These are phyloP conservation scores for Morone saxatilis DNA, from an alignment of 2,113 vertebrate species.

Conservation along the genomic window DNA sequence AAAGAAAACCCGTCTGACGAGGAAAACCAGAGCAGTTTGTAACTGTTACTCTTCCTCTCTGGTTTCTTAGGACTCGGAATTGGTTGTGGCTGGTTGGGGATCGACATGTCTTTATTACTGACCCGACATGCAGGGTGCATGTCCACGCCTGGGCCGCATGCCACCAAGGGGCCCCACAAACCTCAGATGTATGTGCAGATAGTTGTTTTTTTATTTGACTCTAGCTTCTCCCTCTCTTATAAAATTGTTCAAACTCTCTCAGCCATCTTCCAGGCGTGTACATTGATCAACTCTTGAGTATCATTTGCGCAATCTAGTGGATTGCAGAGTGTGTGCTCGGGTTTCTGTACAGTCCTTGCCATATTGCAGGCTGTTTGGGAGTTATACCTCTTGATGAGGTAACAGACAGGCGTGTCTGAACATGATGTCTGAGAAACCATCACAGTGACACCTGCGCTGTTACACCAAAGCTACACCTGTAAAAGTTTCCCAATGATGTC, in stretches of 20 bases:
- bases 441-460: conserved; percentile 57
- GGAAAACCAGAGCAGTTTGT: conserved; percentile 79
- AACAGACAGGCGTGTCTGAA: conserved; percentile 57
- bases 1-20: conserved; percentile 79
- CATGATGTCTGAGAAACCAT: conserved; percentile 55
- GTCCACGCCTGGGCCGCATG: conserved; percentile 28
- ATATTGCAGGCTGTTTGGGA: conserved; percentile 30
- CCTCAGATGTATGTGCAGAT: background rate
- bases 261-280: background rate
- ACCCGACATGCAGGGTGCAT: conserved; percentile 35
- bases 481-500: conserved; percentile 8
- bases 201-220: background rate
- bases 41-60: conserved; percentile 76
- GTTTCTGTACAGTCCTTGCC: conserved; percentile 32
- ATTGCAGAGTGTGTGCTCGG: conserved; percentile 3
- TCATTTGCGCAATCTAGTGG: conserved; percentile 41
- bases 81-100: conserved; percentile 44
- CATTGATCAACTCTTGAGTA: conserved; percentile 36
- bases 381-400: conserved; percentile 41
- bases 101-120: conserved; percentile 38
- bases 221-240: background rate
- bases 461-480: conserved; percentile 41
- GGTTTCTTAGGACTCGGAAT: conserved; percentile 65
- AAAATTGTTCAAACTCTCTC: conserved; percentile 10
- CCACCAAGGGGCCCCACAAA: conserved; percentile 10